phyloP scores from a whole-genome alignment of 2,797 vertebrate genomes.

The Mustela erminea region DNA sequence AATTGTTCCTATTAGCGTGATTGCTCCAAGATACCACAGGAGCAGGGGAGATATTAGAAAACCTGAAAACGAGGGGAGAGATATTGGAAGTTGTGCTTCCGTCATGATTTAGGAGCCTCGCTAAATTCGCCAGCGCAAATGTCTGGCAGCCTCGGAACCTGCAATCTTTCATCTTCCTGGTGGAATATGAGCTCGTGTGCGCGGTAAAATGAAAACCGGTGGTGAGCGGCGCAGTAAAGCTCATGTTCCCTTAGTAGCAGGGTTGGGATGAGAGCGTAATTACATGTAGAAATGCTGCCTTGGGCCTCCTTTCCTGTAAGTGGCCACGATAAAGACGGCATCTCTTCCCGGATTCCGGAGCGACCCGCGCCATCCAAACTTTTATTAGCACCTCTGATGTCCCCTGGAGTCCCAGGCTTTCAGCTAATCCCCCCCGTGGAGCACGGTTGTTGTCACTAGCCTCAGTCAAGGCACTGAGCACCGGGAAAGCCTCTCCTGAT shows the following conservation, averaged over 20 bases:
- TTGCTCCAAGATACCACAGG: constrained; percentile 31
- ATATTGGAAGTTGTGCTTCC: neutral
- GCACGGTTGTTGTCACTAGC: constrained; percentile 38
- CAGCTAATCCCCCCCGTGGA: constrained; percentile 23
- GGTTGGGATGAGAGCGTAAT: constrained; percentile 41
- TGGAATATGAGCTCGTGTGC: constrained; percentile 26
- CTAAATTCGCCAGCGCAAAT: constrained; percentile 57
- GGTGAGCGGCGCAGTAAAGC: neutral
- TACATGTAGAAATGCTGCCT: constrained; percentile 13
- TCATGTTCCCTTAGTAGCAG: neutral
- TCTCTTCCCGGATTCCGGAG: constrained; percentile 44
- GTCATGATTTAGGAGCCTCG: constrained; percentile 44
- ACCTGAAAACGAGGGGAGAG: neutral
- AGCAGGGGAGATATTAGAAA: constrained; percentile 60
- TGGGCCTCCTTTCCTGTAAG: neutral
- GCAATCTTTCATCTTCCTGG: constrained; percentile 69
- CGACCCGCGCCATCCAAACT: constrained; percentile 4
- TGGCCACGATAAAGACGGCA: neutral
- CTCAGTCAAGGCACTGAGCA: constrained; percentile 58
- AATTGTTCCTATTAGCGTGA: constrained; percentile 25
- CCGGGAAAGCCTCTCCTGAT: neutral
- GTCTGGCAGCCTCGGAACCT: constrained; percentile 53
- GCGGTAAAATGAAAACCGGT: constrained; percentile 56
- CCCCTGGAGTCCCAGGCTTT: constrained; percentile 63
- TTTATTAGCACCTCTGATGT: constrained; percentile 74